Evolutionary conservation across 2,113 vertebrate genomes (phyloP).

Genomic region (Todiramphus saurophagus): DNA sequence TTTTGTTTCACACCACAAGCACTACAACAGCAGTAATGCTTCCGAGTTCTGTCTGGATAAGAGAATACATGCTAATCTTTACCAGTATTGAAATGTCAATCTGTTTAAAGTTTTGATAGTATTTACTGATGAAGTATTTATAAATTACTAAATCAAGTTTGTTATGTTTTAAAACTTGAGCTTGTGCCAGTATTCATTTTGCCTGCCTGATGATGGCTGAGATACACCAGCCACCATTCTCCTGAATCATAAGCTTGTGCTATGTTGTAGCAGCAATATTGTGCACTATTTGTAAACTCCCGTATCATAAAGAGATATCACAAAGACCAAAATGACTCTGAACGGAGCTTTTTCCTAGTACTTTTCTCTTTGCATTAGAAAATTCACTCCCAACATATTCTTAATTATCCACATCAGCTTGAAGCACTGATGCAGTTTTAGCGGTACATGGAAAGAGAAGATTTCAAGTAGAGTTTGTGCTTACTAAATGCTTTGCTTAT

Average conservation of each 20-base stretch:
- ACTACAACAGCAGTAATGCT: not conserved
- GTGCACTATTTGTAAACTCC: not conserved
- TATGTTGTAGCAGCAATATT: not conserved
- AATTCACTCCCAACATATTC: not conserved
- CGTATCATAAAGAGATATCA: accelerated
- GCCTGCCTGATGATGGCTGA: not conserved
- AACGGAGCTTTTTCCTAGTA: not conserved
- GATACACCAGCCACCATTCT: not conserved
- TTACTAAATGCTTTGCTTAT: not conserved
- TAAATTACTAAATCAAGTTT: not conserved
- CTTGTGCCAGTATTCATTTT: not conserved
- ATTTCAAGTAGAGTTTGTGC: not conserved
- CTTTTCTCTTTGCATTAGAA: not conserved
- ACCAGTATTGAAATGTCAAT: not conserved
- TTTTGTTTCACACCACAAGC: not conserved
- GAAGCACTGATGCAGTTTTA: not conserved
- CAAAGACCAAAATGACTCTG: not conserved
- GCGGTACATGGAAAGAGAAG: not conserved
- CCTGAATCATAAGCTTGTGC: accelerated
- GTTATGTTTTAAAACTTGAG: not conserved
- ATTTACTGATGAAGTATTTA: not conserved
- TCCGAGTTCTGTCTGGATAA: not conserved
- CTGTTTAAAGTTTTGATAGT: not conserved
- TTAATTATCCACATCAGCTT: not conserved
- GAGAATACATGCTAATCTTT: not conserved